Evolutionary conservation across 2,797 vertebrate genomes (phyloP).

Genomic region (Echiichthys vipera): DNA sequence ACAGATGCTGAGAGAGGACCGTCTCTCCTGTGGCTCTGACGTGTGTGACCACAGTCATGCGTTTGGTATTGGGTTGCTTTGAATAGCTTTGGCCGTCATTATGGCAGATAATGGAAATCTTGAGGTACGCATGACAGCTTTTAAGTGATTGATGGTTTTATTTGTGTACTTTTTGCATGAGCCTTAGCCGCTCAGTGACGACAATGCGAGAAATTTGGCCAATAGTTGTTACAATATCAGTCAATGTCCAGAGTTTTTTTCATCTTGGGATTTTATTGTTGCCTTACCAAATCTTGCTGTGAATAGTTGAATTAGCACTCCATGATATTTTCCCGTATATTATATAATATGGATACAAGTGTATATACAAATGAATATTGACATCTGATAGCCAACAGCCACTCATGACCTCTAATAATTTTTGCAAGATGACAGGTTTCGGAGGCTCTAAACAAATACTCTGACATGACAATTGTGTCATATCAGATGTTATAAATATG

Average conservation of each 20-base stretch:
- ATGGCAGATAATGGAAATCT: not conserved
- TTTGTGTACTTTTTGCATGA: not conserved
- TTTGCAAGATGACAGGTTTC: slow-evolving; percentile 10
- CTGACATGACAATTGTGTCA: slow-evolving; percentile 15
- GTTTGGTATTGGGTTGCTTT: not conserved
- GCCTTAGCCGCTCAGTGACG: not conserved
- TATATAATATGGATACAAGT: not conserved
- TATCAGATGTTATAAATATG: slow-evolving; percentile 40
- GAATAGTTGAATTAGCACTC: not conserved
- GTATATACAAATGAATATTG: not conserved
- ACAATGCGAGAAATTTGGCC: not conserved
- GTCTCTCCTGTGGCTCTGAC: not conserved
- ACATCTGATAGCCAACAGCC: not conserved
- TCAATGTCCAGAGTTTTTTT: not conserved
- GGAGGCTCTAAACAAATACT: not conserved
- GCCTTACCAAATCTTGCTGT: not conserved
- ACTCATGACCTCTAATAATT: slow-evolving; percentile 8
- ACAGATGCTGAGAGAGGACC: not conserved
- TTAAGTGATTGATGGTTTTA: not conserved
- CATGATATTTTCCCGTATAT: not conserved
- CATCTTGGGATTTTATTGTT: not conserved
- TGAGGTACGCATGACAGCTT: not conserved
- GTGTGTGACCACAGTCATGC: not conserved
- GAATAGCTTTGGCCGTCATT: not conserved
- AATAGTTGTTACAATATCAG: not conserved